These are phyloP conservation scores for Hafferia zeledoni DNA, from an alignment of 2,797 vertebrate species.

Conservation along the genomic window DNA sequence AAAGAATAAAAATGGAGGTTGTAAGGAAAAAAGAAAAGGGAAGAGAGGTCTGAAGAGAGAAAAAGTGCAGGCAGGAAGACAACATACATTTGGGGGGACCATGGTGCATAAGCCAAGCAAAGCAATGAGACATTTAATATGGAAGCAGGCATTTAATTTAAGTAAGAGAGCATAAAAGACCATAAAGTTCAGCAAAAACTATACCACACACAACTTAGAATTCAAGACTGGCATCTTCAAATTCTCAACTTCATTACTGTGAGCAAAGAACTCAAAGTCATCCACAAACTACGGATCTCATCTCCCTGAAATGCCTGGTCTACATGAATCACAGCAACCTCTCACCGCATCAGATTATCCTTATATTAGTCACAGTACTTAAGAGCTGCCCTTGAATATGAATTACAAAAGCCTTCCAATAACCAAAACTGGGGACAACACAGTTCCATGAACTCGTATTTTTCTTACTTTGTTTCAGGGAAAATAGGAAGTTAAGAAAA, in stretches of 20 bases:
- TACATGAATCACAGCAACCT: not conserved
- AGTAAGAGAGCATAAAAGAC: not conserved
- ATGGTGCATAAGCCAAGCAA: not conserved
- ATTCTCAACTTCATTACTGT: not conserved
- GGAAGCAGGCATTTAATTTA: not conserved
- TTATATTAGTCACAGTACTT: not conserved
- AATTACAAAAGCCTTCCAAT: not conserved
- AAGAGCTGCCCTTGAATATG: not conserved
- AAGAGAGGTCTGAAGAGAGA: not conserved
- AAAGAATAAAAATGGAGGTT: not conserved
- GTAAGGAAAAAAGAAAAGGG: not conserved
- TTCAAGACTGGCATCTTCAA: not conserved
- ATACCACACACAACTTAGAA: not conserved
- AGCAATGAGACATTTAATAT: not conserved
- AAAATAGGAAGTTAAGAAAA: not conserved
- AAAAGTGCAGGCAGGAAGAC: not conserved
- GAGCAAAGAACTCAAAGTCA: constrained; percentile 20
- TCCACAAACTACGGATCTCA: not conserved
- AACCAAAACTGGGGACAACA: not conserved
- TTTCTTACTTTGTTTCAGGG: not conserved
- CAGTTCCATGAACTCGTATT: not conserved
- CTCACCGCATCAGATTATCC: not conserved
- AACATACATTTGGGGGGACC: not conserved
- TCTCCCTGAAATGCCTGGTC: not conserved
- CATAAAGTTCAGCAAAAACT: not conserved